phyloP scores from a whole-genome alignment of 2,113 vertebrate genomes.

The Sebastes fasciatus region DNA sequence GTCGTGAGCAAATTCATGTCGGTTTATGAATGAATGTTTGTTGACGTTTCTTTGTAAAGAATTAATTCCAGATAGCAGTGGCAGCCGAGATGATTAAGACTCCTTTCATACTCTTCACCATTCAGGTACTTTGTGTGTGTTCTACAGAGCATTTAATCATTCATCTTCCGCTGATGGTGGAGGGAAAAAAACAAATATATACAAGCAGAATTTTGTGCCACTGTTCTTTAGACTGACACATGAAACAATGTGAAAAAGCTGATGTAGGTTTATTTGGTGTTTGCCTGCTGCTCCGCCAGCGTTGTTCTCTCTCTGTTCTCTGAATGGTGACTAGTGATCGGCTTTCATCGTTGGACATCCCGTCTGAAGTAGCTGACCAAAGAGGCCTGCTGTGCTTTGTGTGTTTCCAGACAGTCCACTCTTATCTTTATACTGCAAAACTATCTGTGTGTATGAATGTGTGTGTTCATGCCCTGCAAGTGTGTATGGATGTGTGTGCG shows the following conservation, averaged over 20 bases:
- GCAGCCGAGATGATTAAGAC: background rate
- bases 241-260: conserved; percentile 62
- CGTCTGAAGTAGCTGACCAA: conserved; percentile 77
- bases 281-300: conserved; percentile 59
- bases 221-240: conserved; percentile 44
- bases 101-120: conserved; percentile 18
- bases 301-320: conserved; percentile 53
- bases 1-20: background rate
- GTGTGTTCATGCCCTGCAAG: conserved; percentile 32
- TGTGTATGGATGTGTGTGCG: conserved; percentile 20
- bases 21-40: background rate
- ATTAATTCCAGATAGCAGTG: background rate
- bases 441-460: conserved; percentile 31
- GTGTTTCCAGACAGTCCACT: conserved; percentile 70
- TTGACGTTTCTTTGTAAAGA: conserved; percentile 34
- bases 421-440: conserved; percentile 73
- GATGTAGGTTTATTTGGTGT: conserved; percentile 42
- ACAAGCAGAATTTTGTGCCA: conserved; percentile 33
- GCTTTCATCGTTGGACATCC: conserved; percentile 59
- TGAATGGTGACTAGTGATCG: conserved; percentile 59
- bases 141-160: conserved; percentile 56
- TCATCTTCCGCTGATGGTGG: conserved; percentile 33
- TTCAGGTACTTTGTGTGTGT: conserved; percentile 59
- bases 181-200: background rate
- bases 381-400: conserved; percentile 71